phyloP scores from a whole-genome alignment of 2,888 invertebrate genomes.

The Schrankia costaestrigalis region DNA sequence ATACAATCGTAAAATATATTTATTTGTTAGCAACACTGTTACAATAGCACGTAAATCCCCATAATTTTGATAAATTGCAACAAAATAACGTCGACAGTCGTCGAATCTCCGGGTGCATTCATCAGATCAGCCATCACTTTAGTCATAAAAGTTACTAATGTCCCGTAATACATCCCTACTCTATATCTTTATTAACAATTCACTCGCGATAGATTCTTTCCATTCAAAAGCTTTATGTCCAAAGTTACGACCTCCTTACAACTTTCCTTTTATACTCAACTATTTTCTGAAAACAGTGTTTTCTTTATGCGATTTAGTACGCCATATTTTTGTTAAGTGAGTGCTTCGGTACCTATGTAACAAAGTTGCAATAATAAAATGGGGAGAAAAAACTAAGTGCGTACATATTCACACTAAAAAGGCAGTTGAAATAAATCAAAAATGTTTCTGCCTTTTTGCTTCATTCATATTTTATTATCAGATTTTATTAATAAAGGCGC shows the following conservation, averaged over 20 bases:
- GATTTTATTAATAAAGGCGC: conserved; percentile 57
- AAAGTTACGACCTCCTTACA: conserved; percentile 72
- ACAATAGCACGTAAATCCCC: conserved; percentile 16
- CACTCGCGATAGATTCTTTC: conserved; percentile 71
- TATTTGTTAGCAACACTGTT: conserved; percentile 13
- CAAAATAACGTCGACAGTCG: conserved; percentile 33
- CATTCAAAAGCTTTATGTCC: conserved; percentile 75
- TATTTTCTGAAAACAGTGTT: conserved; percentile 78
- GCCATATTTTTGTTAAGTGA: conserved; percentile 76
- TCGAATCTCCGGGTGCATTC: conserved; percentile 61
- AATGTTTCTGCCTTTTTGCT: conserved; percentile 55
- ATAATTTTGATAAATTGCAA: conserved; percentile 53
- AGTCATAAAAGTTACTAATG: conserved; percentile 73
- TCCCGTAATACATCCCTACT: conserved; percentile 68
- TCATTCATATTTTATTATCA: conserved; percentile 55
- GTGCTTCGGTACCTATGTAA: conserved; percentile 53
- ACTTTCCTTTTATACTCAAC: conserved; percentile 73
- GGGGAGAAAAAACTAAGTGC: conserved; percentile 63
- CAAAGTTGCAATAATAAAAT: conserved; percentile 71
- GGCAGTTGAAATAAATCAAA: conserved; percentile 72
- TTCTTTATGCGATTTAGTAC: conserved; percentile 77
- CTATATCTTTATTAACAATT: conserved; percentile 80
- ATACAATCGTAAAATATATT: conserved; percentile 8
- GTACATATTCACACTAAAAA: conserved; percentile 57
- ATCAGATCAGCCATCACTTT: conserved; percentile 54